These are phyloP conservation scores for Alces alces DNA, from an alignment of 2,113 vertebrate species.

Conservation along the genomic window DNA sequence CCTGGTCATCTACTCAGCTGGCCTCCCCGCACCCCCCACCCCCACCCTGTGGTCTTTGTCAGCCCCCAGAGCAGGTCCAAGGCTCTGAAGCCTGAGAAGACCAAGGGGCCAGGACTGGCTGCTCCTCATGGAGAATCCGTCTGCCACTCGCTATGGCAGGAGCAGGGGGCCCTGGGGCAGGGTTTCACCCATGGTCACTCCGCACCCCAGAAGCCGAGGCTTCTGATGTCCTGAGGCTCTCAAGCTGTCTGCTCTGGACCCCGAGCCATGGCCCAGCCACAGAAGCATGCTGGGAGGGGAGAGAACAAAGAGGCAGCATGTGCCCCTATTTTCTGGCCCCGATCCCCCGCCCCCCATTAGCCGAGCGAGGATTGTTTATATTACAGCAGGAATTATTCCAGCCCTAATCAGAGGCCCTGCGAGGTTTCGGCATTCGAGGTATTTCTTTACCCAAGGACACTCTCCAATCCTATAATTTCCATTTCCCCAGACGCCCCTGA, in stretches of 20 bases:
- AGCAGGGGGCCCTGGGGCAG: not conserved
- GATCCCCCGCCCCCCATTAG: constrained; percentile 66
- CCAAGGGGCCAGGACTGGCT: not conserved
- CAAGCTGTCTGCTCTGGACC: not conserved
- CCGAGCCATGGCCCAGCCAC: not conserved
- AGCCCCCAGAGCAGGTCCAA: not conserved
- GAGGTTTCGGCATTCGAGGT: constrained; percentile 67
- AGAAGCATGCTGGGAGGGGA: not conserved
- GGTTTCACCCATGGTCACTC: not conserved
- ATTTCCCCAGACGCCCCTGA: constrained; percentile 56
- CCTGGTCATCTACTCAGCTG: not conserved
- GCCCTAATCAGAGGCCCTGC: constrained; percentile 63
- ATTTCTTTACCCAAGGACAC: constrained; percentile 63
- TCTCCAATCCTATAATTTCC: constrained; percentile 66
- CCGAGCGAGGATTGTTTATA: constrained; percentile 59
- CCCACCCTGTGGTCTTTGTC: not conserved
- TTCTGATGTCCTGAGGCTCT: not conserved
- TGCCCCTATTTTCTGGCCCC: constrained; percentile 26
- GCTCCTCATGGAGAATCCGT: not conserved
- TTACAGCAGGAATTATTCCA: constrained; percentile 68
- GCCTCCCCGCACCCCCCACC: not conserved
- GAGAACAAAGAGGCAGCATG: constrained; percentile 47
- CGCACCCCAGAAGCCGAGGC: not conserved
- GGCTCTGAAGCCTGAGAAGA: not conserved
- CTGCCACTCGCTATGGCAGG: not conserved